Conservation (phyloP, 2,113 vertebrate species). For the Orthochromis malagaraziensis region DNA sequence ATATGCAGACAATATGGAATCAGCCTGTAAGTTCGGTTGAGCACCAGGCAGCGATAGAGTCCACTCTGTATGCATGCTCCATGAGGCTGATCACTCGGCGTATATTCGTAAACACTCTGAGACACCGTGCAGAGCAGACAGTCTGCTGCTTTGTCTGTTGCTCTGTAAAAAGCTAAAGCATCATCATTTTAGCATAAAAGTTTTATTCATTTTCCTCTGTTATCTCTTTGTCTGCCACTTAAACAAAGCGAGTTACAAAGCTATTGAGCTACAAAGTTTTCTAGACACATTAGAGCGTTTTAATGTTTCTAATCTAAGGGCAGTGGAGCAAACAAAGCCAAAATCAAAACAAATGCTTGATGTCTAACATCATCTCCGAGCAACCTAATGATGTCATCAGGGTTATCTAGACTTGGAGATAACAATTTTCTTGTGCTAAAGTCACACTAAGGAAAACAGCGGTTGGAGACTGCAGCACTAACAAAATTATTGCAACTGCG, state of each 20-base stretch:
- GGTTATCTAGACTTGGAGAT: neutral
- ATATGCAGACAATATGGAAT: neutral
- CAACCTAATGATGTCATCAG: neutral
- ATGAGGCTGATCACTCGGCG: slow-evolving; percentile 5
- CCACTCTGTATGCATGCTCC: neutral
- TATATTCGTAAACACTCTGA: neutral
- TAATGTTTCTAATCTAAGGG: neutral
- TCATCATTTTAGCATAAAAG: neutral
- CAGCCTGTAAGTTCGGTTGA: neutral
- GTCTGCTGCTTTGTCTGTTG: neutral
- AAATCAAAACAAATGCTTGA: neutral
- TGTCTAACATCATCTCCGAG: neutral
- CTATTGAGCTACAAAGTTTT: neutral
- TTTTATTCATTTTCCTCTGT: neutral
- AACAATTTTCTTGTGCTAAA: neutral
- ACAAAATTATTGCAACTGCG: neutral
- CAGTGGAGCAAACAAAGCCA: neutral
- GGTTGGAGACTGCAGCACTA: neutral
- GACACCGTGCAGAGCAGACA: neutral
- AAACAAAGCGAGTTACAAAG: neutral
- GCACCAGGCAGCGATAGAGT: slow-evolving; percentile 17
- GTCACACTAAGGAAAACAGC: neutral
- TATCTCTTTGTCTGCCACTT: neutral
- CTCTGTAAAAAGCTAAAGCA: neutral
- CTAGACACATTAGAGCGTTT: neutral